Evolutionary conservation across 2,113 vertebrate species (phyloP), one percentile per base, ranked within the genome.

Genomic region (Mustela lutreola): DNA sequence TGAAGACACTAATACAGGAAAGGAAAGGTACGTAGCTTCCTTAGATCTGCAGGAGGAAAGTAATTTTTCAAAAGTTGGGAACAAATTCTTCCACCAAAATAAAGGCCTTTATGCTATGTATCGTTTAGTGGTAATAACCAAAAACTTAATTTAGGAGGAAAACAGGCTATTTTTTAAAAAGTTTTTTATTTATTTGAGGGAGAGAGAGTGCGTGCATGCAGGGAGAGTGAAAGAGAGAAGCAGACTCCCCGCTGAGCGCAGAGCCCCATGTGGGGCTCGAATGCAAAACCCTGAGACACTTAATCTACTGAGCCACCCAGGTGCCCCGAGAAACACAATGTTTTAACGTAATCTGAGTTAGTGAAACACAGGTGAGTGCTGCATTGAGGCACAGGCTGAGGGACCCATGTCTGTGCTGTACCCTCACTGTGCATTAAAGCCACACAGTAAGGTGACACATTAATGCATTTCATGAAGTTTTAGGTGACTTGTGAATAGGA

Each of bases 51-150:
- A 84, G 36, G n/a, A 58, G 63, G 73, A 89, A 95, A 56, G 45
- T 84, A 19, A 62, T 73, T 53, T 76, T 83, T 15, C 50, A 53
- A 86, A 94, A 89, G 60, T 24, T 62, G 73, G 88, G 94, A 88
- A 87, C 86, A 89, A 82, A 39, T 75, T 48, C 19, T 48, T 21
- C 14, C 58, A 31, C 36, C 28, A 88, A 89, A 81, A 73, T 95
- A 42, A 95, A 96, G 88, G 60, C 81, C 39, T 58, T 92, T 95
- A 79, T 8, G 58, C 5, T 70, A 7, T 42, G 18, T 12, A 83
- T 90, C n/a, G 33, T 78, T 78, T 83, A 62, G 6, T 67, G 45
- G 39, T 89, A 67, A 91, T 45, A 48, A 45, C 31, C 28, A 50
- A 56, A 95, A 85, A 75, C 42, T 28, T 48, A 62, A 95, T 71